Percentiles rank a stretch among this genome's conserved stretches.
phyloP scores from a whole-genome alignment of 2,797 vertebrate genomes.

The Amphiprion clarkii region DNA sequence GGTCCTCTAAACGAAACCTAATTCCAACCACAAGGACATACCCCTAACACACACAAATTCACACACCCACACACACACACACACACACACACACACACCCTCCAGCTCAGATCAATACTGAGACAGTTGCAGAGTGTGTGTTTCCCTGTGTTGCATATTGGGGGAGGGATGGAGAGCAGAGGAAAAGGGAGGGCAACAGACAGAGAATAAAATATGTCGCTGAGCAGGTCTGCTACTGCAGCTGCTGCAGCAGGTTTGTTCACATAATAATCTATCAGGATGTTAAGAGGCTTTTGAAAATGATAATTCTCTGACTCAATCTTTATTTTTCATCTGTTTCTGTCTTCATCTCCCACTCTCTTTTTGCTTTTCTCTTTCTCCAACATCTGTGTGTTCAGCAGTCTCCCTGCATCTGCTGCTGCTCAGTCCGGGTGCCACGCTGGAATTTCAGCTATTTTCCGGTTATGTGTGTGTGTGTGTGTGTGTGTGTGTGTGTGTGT shows the following conservation, averaged over 20 bases:
- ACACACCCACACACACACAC: background rate
- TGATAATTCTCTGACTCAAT: background rate
- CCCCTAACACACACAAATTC: conserved; percentile 14
- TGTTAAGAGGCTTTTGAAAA: conserved; percentile 17
- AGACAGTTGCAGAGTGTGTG: conserved; percentile 55
- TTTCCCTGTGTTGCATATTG: conserved; percentile 24
- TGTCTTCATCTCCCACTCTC: background rate
- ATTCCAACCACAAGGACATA: conserved; percentile 58
- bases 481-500: conserved; percentile 31
- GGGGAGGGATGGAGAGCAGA: conserved; percentile 27
- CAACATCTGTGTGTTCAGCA: conserved; percentile 76
- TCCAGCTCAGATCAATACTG: conserved; percentile 64
- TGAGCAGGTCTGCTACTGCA: conserved; percentile 20
- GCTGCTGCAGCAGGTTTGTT: conserved; percentile 25
- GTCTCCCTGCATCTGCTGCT: conserved; percentile 74
- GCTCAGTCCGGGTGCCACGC: conserved; percentile 71
- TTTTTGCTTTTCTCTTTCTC: conserved; percentile 27
- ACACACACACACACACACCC: conserved; percentile 31
- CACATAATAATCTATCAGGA: conserved; percentile 3
- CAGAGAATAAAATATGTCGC: conserved; percentile 15
- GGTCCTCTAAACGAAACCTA: conserved; percentile 70
- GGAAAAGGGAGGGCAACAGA: conserved; percentile 17
- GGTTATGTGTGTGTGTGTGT: conserved; percentile 54
- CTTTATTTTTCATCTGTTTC: conserved; percentile 7
- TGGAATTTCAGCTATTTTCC: conserved; percentile 84